Conservation (phyloP, 2,113 vertebrate genomes). For the Melanocharis versteri region DNA sequence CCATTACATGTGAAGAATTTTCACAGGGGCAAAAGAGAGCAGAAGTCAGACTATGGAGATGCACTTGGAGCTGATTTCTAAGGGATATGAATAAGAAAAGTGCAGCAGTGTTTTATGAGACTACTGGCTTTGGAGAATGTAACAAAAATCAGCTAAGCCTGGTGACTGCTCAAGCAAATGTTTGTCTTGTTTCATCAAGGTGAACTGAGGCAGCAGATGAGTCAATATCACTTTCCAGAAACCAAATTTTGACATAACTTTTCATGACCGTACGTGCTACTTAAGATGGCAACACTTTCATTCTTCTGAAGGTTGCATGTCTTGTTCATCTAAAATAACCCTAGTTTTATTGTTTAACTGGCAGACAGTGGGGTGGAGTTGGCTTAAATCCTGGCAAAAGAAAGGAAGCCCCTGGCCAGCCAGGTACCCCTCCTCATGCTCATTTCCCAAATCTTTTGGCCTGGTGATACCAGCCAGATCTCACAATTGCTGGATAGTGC, state of each 20-base stretch:
- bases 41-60: not conserved
- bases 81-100: not conserved
- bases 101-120: not conserved
- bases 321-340: not conserved
- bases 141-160: not conserved
- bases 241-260: not conserved
- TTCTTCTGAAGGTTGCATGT: not conserved
- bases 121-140: not conserved
- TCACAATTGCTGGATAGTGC: accelerated
- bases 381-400: not conserved
- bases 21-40: not conserved
- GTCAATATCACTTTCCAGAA: not conserved
- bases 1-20: not conserved
- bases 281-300: not conserved
- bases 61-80: not conserved
- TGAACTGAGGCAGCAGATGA: not conserved
- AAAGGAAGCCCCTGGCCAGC: not conserved
- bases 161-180: not conserved
- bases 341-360: not conserved
- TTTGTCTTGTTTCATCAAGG: not conserved
- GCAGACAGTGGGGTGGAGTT: not conserved
- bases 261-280: not conserved
- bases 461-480: not conserved
- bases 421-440: not conserved
- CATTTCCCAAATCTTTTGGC: not conserved